Base-by-base conservation (phyloP, 2,113 vertebrate genomes). In the Craseonycteris thonglongyai region DNA sequence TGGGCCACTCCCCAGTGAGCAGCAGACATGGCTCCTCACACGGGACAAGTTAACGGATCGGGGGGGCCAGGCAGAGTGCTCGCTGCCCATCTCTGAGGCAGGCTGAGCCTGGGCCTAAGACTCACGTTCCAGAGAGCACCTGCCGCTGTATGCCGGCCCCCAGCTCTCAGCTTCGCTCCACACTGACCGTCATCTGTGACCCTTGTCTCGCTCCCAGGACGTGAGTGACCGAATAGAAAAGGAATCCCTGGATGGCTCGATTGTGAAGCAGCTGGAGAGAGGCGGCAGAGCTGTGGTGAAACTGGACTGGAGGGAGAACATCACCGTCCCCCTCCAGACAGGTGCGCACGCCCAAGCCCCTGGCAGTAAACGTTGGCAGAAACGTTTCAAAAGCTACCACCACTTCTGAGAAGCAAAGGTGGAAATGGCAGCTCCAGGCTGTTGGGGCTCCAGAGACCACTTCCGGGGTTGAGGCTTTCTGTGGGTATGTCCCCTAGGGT, bases 151-250 rank as follows among this genome's bases (percentile, higher is more conserved):
- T 0, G 26, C 7, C 28, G 0, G 0, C 7, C 51, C 35, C 7
- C 45, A 4, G 86, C 40, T 0, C 88, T 26, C 45, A 0, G 6
- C 3, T 1, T 26, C 51, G n/a, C 72, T 22, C 3, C 58, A 35
- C 74, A 3, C 94, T 69, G 61, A 45, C 84, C 5, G 0, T 19
- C 59, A 0, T 6, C 49, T 10, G 2, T 28, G 35, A 16, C 54
- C 74, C 78, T 45, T 76, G 90, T 95, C 83, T 96, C 71, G 85
- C 63, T 97, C 96, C 1, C 97, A 99, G 99, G 99, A 99, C 15
- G 99, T 99, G 76, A 99, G 99, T 85, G 99, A 99, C 98, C 98
- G 99, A 40, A 99, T 99, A 98, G 99, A 99, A 97, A 99, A 99
- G 95, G 99, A 99, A 87, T 98, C 99, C 33, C 98, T 99, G 97